Evolutionary conservation across 1,140 invertebrate genomes (phyloP), one percentile per base, ranked within the genome.

Genomic region (Drosophila tropicalis): DNA sequence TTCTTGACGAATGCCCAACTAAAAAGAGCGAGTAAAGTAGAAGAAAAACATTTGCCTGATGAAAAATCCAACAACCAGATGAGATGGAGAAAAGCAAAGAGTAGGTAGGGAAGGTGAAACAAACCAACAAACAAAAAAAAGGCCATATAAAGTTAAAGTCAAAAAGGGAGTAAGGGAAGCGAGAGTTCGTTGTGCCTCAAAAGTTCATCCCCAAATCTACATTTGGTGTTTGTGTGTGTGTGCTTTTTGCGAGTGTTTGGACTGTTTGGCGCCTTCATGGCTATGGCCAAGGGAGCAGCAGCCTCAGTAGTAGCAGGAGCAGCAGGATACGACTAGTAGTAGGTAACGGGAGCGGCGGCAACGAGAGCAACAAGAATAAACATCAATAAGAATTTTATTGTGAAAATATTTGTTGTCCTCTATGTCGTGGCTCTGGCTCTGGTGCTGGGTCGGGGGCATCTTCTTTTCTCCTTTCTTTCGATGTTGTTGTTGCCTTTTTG

Each of bases 351-450:
- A 39, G 44, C 15, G 9, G n/a, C 19, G 17, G 40, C 39, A 22
- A n/a, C 32, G 15, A 54, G 44, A 47, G 29, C 60, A 69, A 70
- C 60, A 70, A 77, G 68, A 74, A 81, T 69, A 84, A 85, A 84
- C 72, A 84, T 80, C 81, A 84, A 85, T 85, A 77, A 76, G 70
- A 77, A 71, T 77, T 81, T 80, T 77, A 80, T 77, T 73, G 64
- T 62, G 64, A 67, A 85, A 74, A 85, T 71, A 85, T 75, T 68
- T 72, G 66, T 65, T 57, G 64, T 47, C 41, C 34, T 40, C 80
- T 71, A 6, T 39, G 47, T 51, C 25, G 13, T 36, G 7, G 9
- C 12, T 39, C 12, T 13, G 10, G 1, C 36, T 5, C n/a, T n/a
- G n/a, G n/a, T n/a, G n/a, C n/a, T n/a, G n/a, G n/a, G n/a, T n/a